phyloP scores from a whole-genome alignment of 2,888 invertebrate species.

The Eugnorisma glareosa region DNA sequence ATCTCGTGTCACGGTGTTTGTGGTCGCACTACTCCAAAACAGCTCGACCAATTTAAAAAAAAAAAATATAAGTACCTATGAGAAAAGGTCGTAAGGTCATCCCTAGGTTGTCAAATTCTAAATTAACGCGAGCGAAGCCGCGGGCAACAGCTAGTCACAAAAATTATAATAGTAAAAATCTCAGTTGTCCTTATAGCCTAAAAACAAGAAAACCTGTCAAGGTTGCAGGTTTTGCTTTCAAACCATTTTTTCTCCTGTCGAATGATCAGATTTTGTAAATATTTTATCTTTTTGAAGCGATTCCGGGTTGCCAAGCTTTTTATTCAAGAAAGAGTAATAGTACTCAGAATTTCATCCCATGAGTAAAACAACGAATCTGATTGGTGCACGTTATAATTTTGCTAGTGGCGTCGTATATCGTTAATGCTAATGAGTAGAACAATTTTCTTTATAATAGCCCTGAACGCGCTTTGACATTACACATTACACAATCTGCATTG shows the following conservation, averaged over 20 bases:
- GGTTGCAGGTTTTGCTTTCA: neutral
- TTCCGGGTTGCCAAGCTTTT: neutral
- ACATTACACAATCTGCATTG: constrained; percentile 42
- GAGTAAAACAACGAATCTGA: constrained; percentile 23
- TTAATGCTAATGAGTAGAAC: neutral
- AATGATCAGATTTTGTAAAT: neutral
- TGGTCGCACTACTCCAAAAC: too few relatives aligned
- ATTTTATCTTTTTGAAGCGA: neutral
- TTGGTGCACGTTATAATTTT: constrained; percentile 56
- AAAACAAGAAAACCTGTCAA: neutral
- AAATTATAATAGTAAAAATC: too few relatives aligned
- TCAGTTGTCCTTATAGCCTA: neutral
- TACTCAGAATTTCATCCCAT: constrained; percentile 38
- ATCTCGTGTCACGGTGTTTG: too few relatives aligned
- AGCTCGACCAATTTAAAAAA: too few relatives aligned
- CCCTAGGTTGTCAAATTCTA: too few relatives aligned
- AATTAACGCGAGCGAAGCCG: too few relatives aligned
- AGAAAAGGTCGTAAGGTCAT: too few relatives aligned
- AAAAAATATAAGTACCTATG: too few relatives aligned
- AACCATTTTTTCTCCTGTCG: neutral
- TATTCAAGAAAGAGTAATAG: neutral
- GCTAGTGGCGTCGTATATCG: neutral
- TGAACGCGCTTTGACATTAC: constrained; percentile 45
- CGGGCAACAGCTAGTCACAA: too few relatives aligned
- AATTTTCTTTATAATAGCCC: neutral